phyloP scores from a whole-genome alignment of 2,888 invertebrate species.

The Himalopsyche kuldschensis region DNA sequence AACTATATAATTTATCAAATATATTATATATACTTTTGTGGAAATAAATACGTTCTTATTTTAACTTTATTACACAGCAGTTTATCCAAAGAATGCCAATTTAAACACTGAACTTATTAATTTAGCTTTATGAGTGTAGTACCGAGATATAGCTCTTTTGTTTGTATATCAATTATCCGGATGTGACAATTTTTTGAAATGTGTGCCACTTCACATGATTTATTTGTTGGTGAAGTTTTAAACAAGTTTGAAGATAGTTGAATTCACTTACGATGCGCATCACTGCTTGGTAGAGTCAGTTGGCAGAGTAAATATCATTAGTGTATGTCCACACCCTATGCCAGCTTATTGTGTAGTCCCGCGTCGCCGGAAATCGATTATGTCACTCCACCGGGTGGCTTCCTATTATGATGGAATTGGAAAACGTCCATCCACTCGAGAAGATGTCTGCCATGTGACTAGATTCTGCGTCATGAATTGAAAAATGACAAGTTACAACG shows the following conservation, averaged over 20 bases:
- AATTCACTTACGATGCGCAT: not conserved
- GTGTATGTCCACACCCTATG: slow-evolving; percentile 24
- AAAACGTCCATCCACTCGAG: slow-evolving; percentile 24
- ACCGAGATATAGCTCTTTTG: too few species aligned
- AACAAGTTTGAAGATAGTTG: not conserved
- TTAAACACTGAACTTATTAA: too few species aligned
- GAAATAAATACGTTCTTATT: too few species aligned
- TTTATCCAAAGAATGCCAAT: too few species aligned
- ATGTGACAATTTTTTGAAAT: too few species aligned
- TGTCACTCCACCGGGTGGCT: slow-evolving; percentile 32
- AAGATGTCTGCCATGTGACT: slow-evolving; percentile 5
- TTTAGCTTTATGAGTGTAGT: too few species aligned
- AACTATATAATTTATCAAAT: too few species aligned
- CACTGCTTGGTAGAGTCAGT: not conserved
- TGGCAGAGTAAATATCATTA: slow-evolving; percentile 39
- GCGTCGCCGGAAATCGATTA: slow-evolving; percentile 38
- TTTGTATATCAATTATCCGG: too few species aligned
- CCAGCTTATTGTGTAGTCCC: slow-evolving; percentile 7
- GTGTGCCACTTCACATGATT: too few species aligned
- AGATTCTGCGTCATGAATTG: not conserved
- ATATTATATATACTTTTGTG: too few species aligned
- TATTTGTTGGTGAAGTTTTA: too few species aligned
- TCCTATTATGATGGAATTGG: slow-evolving; percentile 32
- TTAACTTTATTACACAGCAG: too few species aligned
- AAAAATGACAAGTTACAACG: not conserved